phyloP scores from a whole-genome alignment of 1,140 invertebrate genomes.

The Lasioglossum albipes region DNA sequence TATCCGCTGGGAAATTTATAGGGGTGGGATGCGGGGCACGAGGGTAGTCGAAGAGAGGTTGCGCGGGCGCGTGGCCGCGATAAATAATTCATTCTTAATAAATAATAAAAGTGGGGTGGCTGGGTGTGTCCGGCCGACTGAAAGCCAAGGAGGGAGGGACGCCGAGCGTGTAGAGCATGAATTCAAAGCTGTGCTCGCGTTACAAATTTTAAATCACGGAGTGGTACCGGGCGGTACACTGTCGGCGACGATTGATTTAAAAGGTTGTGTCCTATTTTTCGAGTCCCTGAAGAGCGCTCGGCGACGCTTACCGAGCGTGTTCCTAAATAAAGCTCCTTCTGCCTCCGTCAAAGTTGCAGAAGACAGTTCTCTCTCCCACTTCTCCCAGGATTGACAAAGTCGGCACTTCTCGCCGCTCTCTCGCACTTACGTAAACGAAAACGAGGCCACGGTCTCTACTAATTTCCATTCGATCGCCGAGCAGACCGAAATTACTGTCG shows the following conservation, averaged over 20 bases:
- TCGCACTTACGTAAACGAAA: constrained; percentile 3
- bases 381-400: not conserved
- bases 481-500: not conserved
- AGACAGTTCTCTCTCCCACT: not conserved
- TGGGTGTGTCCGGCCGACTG: not conserved
- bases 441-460: not conserved
- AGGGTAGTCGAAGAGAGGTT: not conserved
- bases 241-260: constrained; percentile 33
- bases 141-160: too few species aligned
- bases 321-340: constrained; percentile 32
- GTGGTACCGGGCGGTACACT: not conserved
- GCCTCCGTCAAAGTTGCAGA: constrained; percentile 9
- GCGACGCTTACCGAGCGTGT: constrained; percentile 23
- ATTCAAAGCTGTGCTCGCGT: constrained; percentile 9
- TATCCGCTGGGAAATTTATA: not conserved
- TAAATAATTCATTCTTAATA: constrained; percentile 15
- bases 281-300: constrained; percentile 21
- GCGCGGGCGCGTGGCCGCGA: not conserved
- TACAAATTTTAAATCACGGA: constrained; percentile 20
- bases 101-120: not conserved
- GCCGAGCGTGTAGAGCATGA: not conserved
- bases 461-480: constrained; percentile 5
- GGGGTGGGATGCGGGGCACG: too few species aligned
- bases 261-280: constrained; percentile 36
- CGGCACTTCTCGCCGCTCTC: not conserved